phyloP scores from a whole-genome alignment of 2,113 vertebrate genomes.

The Gracilinanus agilis region DNA sequence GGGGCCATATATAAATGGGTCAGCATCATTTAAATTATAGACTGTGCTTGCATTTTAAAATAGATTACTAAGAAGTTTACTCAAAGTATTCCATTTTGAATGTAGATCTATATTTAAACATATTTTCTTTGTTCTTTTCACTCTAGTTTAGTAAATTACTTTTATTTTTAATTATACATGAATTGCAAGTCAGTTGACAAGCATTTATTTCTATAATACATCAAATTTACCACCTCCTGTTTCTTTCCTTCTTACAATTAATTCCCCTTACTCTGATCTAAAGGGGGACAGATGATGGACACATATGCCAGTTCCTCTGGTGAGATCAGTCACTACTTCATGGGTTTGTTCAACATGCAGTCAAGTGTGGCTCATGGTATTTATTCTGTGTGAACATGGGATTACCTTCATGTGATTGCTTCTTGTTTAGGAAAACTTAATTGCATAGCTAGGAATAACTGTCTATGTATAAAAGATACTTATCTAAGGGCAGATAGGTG shows the following conservation, averaged over 20 bases:
- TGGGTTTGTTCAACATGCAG: conserved; percentile 34
- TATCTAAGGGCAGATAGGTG: neutral
- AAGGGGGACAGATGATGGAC: conserved; percentile 58
- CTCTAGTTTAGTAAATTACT: conserved; percentile 62
- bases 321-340: neutral
- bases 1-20: neutral
- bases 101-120: conserved; percentile 47
- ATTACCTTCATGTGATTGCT: neutral
- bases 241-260: conserved; percentile 35
- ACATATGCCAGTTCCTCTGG: conserved; percentile 24
- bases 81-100: conserved; percentile 54
- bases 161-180: conserved; percentile 79
- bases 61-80: conserved; percentile 38
- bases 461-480: neutral
- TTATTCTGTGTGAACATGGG: neutral
- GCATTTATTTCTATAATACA: conserved; percentile 54
- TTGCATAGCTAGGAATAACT: rapidly evolving
- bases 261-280: neutral
- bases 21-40: neutral
- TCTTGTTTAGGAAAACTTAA: neutral
- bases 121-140: conserved; percentile 33
- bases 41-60: conserved; percentile 19
- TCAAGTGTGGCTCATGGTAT: neutral
- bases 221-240: conserved; percentile 55
- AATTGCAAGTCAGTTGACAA: conserved; percentile 74